Percentiles rank a stretch among this genome's conserved stretches.
phyloP scores from a whole-genome alignment of 2,888 invertebrate genomes.

The Atethmia centrago region DNA sequence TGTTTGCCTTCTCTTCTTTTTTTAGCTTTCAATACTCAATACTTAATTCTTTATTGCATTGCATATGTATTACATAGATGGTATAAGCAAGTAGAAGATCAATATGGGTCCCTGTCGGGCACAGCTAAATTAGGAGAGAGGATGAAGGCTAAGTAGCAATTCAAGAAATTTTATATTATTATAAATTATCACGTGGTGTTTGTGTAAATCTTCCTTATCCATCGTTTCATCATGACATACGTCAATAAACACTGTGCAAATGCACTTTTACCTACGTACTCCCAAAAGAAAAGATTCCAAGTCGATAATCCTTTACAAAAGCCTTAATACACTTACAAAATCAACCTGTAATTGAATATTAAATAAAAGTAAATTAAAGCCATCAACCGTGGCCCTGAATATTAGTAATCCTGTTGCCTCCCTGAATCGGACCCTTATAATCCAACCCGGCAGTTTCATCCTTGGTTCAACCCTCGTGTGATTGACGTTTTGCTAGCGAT shows the following conservation, averaged over 20 bases:
- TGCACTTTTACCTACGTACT: background rate
- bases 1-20: too few relatives aligned
- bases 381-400: conserved; percentile 81
- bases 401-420: conserved; percentile 85
- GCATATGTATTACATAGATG: too few relatives aligned
- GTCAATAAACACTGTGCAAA: background rate
- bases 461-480: conserved; percentile 81
- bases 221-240: background rate
- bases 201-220: background rate
- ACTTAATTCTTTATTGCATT: too few relatives aligned
- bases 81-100: too few relatives aligned
- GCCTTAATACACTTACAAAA: conserved; percentile 58
- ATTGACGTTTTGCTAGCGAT: conserved; percentile 85
- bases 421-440: conserved; percentile 88
- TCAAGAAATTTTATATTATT: too few relatives aligned
- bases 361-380: conserved; percentile 84
- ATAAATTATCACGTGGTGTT: background rate
- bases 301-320: conserved; percentile 23
- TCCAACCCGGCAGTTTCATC: conserved; percentile 87
- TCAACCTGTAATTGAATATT: conserved; percentile 79
- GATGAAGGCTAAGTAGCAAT: too few relatives aligned
- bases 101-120: too few relatives aligned
- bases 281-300: conserved; percentile 6
- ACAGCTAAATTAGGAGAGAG: too few relatives aligned
- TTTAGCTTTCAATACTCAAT: too few relatives aligned